Evolutionary conservation across 2,113 vertebrate species (phyloP).

Genomic region (Pachyramphus minor): DNA sequence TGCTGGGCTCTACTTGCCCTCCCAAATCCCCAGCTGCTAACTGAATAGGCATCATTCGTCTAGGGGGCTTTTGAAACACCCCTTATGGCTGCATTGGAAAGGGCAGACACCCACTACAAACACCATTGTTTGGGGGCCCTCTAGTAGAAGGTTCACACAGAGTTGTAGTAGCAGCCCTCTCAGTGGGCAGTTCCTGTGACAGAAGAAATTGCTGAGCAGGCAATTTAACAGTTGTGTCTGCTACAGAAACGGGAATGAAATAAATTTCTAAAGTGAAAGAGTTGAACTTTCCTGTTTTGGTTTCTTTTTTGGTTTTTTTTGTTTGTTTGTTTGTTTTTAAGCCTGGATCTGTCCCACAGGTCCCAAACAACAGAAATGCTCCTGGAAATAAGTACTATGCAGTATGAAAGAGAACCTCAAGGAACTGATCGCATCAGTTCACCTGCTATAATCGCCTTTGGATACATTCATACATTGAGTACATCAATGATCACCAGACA

Average conservation of each 20-base stretch:
- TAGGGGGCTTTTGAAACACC: background rate
- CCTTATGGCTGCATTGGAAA: background rate
- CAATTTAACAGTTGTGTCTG: background rate
- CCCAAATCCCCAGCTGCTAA: background rate
- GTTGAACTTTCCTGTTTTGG: background rate
- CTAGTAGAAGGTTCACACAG: background rate
- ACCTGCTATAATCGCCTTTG: background rate
- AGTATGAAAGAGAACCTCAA: background rate
- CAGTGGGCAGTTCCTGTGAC: background rate
- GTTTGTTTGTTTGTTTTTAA: background rate
- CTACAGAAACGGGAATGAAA: background rate
- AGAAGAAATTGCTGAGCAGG: background rate
- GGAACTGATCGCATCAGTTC: accelerated
- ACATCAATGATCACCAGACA: background rate
- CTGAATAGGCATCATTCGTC: background rate
- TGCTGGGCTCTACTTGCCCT: background rate
- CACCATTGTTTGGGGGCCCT: background rate
- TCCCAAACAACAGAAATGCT: background rate
- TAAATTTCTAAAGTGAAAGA: background rate
- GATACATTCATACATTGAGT: background rate
- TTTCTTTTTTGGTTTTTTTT: background rate
- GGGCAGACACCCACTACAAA: background rate
- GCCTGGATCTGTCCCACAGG: no score
- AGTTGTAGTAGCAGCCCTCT: background rate
- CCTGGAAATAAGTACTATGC: background rate